Conservation (phyloP, 2,888 invertebrate species). For the Andrena bucephala region DNA sequence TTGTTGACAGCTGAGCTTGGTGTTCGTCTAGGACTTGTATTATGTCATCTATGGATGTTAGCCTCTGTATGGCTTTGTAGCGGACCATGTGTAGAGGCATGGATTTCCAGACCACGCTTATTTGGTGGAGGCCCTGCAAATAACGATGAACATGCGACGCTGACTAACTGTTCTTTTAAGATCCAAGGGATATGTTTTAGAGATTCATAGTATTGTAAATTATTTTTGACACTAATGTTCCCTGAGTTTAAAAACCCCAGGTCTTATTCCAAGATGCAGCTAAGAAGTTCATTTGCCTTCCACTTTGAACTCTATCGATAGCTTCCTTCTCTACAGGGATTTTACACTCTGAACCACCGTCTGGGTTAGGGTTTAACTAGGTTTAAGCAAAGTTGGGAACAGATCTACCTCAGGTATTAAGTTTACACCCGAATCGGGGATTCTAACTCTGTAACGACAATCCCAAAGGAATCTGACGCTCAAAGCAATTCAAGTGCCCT, state of each 20-base stretch:
- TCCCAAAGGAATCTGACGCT: neutral
- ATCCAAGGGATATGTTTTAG: no score
- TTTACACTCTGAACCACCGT: neutral
- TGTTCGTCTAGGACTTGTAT: constrained; percentile 93
- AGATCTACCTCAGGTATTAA: neutral
- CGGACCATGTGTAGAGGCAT: constrained; percentile 91
- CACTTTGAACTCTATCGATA: no score
- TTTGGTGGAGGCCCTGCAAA: constrained; percentile 86
- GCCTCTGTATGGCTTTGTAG: constrained; percentile 88
- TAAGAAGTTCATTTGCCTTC: no score
- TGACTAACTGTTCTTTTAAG: no score
- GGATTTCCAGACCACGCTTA: constrained; percentile 90
- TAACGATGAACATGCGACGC: neutral
- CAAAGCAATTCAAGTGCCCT: constrained; percentile 1
- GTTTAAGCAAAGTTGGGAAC: neutral
- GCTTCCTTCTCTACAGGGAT: no score
- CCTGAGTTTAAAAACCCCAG: no score
- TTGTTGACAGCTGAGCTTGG: constrained; percentile 92
- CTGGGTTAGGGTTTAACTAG: neutral
- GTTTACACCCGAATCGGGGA: neutral
- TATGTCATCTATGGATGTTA: constrained; percentile 92
- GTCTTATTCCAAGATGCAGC: no score
- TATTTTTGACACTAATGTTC: no score
- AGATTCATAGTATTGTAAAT: no score
- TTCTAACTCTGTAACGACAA: neutral